These are phyloP conservation scores for Tiliacea aurago DNA, from an alignment of 2,888 invertebrate species.

Conservation along the genomic window DNA sequence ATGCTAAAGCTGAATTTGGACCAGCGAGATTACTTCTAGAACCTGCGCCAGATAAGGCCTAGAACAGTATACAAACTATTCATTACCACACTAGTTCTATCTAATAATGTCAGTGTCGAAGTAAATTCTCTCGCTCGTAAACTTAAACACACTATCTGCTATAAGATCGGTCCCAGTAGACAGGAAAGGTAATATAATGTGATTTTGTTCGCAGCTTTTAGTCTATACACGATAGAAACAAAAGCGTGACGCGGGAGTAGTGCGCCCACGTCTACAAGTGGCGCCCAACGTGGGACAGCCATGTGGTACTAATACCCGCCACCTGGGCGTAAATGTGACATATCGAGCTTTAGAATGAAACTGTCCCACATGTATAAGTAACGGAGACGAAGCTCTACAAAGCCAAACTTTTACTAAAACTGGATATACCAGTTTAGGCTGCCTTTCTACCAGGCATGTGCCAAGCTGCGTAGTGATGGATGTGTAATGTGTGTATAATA, in stretches of 20 bases:
- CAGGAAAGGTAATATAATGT: conserved; percentile 61
- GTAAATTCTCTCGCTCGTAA: conserved; percentile 43
- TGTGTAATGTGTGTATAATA: conserved; percentile 12
- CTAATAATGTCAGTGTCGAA: conserved; percentile 39
- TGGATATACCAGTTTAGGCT: background rate
- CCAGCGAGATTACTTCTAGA: conserved; percentile 43
- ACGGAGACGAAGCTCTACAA: background rate
- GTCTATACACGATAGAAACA: conserved; percentile 57
- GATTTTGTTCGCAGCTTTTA: conserved; percentile 68
- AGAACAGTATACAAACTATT: conserved; percentile 43
- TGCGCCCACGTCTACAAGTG: conserved; percentile 34
- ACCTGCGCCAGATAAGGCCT: conserved; percentile 33
- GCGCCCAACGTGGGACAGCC: conserved; percentile 41
- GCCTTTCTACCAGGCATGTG: conserved; percentile 7
- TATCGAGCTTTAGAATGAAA: background rate
- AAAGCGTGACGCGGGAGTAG: conserved; percentile 45
- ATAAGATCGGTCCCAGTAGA: conserved; percentile 45
- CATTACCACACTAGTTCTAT: conserved; percentile 39
- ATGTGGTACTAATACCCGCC: background rate
- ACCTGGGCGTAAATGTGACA: background rate
- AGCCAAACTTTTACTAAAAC: conserved; percentile 7
- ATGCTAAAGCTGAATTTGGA: conserved; percentile 47
- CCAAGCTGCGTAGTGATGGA: background rate
- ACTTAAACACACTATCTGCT: conserved; percentile 32
- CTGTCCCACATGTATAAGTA: too few species aligned